Base-by-base conservation (phyloP, 2,888 invertebrate genomes). In the Agrotis exclamationis region DNA sequence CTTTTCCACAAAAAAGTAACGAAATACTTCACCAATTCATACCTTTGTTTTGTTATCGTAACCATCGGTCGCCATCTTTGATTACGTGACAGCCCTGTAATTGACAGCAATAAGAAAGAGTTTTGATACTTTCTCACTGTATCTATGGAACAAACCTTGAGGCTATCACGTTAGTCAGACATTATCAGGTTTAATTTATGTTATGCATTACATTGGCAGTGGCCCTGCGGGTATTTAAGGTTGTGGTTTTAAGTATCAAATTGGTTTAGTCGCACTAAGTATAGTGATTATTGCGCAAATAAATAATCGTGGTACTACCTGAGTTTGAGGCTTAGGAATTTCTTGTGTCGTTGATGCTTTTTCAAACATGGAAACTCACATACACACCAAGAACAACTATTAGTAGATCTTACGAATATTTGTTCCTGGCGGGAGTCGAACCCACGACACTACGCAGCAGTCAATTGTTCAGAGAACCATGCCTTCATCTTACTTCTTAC, bases 101-200 rank as follows among this genome's bases (percentile, higher is more conserved):
- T 74, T 60, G 57, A 63, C 2, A 18, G 13, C 28, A 63, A n/a
- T 39, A 60, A 58, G 39, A 71, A 58, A 72, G 16, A 67, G 51
- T 67, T 47, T 51, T 54, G 57, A 75, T 78, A 76, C 81, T 84
- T 85, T 86, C 85, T 69, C 62, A 50, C 70, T 78, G 73, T 73
- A 80, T 73, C 62, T 45, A 53, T 63, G 70, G 69, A 75, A 71
- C 63, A 70, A 48, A 62, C 80, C 74, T 74, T 65, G 58, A 66
- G 74, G 70, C 63, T 28, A 70, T 73, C 74, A 73, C 73, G 76
- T 39, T 24, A 20, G 51, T 1, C 47, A 6, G 70, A 56, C 60
- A 47, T 50, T 74, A 76, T 74, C 69, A 11, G 24, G 14, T 13
- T 76, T 74, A 54, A 76, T 74, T 60, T 68, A 54, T 54, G 59